phyloP scores from a whole-genome alignment of 2,797 vertebrate genomes.

The Tokudaia muenninki region DNA sequence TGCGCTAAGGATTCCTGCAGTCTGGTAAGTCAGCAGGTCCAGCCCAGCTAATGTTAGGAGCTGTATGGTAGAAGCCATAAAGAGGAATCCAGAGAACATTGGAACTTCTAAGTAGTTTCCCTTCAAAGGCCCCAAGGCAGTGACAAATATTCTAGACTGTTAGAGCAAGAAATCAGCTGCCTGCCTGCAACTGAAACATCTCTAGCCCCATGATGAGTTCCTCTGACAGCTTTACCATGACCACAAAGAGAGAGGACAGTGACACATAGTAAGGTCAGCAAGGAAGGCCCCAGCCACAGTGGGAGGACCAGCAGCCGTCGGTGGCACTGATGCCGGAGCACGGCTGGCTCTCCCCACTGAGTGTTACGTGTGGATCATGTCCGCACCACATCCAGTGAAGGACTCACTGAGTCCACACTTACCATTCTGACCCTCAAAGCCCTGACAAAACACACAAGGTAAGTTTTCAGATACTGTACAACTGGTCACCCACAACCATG shows the following conservation, averaged over 20 bases:
- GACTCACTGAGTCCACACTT: neutral
- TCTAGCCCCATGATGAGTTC: slow-evolving; percentile 42
- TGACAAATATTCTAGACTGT: slow-evolving; percentile 13
- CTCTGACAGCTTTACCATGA: slow-evolving; percentile 38
- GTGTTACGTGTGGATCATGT: neutral
- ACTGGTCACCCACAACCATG: neutral
- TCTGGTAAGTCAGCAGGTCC: neutral
- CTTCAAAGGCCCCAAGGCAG: slow-evolving; percentile 39
- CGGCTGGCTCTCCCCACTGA: neutral
- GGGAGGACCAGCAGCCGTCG: neutral
- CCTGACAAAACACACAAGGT: neutral
- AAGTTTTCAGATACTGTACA: neutral
- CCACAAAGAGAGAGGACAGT: neutral
- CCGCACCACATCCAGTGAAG: neutral
- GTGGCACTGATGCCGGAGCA: neutral
- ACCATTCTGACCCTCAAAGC: neutral
- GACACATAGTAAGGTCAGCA: neutral
- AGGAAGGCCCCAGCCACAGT: neutral
- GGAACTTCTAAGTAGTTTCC: slow-evolving; percentile 48
- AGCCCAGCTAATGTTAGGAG: neutral
- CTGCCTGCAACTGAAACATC: slow-evolving; percentile 21
- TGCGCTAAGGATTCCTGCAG: neutral
- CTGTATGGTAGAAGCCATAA: neutral
- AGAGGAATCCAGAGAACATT: neutral
- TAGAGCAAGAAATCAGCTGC: slow-evolving; percentile 32